Evolutionary conservation across 1,140 invertebrate species (phyloP).

Genomic region (Metopolophium dirhodum): DNA sequence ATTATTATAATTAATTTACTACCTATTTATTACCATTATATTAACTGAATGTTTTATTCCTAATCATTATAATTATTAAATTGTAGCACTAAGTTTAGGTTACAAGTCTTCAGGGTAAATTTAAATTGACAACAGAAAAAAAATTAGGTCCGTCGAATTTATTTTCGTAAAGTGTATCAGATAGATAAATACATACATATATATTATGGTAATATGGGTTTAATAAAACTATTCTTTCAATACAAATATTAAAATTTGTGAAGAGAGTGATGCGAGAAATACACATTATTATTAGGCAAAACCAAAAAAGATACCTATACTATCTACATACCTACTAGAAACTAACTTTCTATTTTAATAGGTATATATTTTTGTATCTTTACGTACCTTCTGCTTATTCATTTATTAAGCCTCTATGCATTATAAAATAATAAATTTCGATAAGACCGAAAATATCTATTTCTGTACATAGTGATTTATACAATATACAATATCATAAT

Average conservation of each 20-base stretch:
- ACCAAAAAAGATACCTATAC: not conserved
- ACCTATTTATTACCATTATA: too few species aligned
- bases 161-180: not conserved
- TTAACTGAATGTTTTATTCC: not conserved
- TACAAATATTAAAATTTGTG: not conserved
- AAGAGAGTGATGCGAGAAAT: not conserved
- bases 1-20: too few species aligned
- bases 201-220: not conserved
- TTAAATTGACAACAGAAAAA: not conserved
- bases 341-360: too few species aligned
- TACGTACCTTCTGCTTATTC: not conserved
- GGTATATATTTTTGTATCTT: too few species aligned
- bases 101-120: not conserved
- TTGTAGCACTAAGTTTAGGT: not conserved
- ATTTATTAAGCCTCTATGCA: not conserved
- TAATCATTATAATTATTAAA: not conserved
- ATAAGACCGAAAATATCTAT: not conserved
- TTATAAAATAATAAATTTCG: not conserved
- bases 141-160: not conserved
- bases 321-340: too few species aligned
- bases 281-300: not conserved
- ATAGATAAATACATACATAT: not conserved
- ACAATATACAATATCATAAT: not conserved
- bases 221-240: not conserved
- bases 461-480: not conserved